Evolutionary conservation across 2,888 invertebrate species (phyloP).

Genomic region (Allolobophora icterica): DNA sequence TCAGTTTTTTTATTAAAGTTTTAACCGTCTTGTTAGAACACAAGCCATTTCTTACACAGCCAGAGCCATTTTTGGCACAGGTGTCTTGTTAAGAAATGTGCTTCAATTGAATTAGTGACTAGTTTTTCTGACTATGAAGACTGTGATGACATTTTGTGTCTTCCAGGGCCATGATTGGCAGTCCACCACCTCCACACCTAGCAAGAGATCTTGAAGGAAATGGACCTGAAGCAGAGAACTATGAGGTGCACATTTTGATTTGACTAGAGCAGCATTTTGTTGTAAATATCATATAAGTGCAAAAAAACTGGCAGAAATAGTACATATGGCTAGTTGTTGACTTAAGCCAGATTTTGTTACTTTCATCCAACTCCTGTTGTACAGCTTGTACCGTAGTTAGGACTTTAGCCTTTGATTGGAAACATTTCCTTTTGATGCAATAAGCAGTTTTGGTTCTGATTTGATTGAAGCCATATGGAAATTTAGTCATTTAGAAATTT

Average conservation of each 20-base stretch:
- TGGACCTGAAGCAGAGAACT: background rate
- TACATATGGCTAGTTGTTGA: background rate
- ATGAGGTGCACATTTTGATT: background rate
- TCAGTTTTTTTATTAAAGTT: background rate
- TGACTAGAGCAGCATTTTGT: background rate
- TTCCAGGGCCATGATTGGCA: constrained; percentile 4
- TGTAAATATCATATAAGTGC: background rate
- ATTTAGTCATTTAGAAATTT: too few species aligned
- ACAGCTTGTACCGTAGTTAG: too few species aligned
- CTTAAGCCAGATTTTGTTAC: too few species aligned
- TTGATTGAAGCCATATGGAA: background rate
- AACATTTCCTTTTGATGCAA: background rate
- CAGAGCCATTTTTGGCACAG: background rate
- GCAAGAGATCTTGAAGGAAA: constrained; percentile 17
- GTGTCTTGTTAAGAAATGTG: background rate
- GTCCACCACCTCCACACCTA: background rate
- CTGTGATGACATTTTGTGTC: background rate
- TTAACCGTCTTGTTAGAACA: background rate
- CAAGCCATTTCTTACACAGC: background rate
- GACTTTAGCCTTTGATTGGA: background rate
- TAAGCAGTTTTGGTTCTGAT: background rate
- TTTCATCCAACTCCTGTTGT: background rate
- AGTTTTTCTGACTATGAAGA: background rate
- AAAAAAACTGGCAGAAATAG: background rate
- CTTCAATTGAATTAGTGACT: background rate